These are phyloP conservation scores for Teinopalpus imperialis DNA, from an alignment of 2,888 invertebrate genomes.

Conservation along the genomic window DNA sequence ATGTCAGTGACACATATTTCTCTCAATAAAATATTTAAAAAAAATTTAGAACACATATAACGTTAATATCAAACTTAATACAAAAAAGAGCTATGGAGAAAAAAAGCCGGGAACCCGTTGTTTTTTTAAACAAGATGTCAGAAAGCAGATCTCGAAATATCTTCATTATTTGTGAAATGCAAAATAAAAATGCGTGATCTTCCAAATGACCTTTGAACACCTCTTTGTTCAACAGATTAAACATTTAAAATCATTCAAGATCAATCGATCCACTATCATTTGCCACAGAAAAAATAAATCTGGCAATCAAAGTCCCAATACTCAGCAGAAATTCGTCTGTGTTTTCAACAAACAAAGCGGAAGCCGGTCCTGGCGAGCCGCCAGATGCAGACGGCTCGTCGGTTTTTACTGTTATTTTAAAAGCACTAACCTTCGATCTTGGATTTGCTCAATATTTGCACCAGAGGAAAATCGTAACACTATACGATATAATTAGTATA, in stretches of 20 bases:
- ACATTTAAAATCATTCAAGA: slow-evolving; percentile 16
- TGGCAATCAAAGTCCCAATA: slow-evolving; percentile 26
- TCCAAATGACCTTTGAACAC: slow-evolving; percentile 13
- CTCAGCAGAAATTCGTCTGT: slow-evolving; percentile 31
- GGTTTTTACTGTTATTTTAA: slow-evolving; percentile 36
- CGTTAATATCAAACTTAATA: not conserved
- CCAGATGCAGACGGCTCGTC: slow-evolving; percentile 36
- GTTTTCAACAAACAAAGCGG: slow-evolving; percentile 34
- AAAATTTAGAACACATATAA: too few relatives aligned
- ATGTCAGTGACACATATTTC: too few relatives aligned
- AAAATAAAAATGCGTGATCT: slow-evolving; percentile 1
- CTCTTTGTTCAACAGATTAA: slow-evolving; percentile 10
- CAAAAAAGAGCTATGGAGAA: not conserved
- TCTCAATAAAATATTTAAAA: too few relatives aligned
- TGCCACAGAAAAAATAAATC: slow-evolving; percentile 22
- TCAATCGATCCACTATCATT: slow-evolving; percentile 18
- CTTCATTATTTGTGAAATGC: slow-evolving; percentile 7
- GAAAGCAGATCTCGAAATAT: slow-evolving; percentile 9
- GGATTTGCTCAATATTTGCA: slow-evolving; percentile 24
- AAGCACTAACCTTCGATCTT: slow-evolving; percentile 29
- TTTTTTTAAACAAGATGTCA: slow-evolving; percentile 13
- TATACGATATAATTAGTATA: too few relatives aligned
- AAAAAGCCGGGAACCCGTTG: not conserved
- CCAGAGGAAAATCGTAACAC: too few relatives aligned
- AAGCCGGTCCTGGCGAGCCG: slow-evolving; percentile 38